These are phyloP conservation scores for Bombus waltoni DNA, from an alignment of 1,140 invertebrate genomes.

Conservation along the genomic window DNA sequence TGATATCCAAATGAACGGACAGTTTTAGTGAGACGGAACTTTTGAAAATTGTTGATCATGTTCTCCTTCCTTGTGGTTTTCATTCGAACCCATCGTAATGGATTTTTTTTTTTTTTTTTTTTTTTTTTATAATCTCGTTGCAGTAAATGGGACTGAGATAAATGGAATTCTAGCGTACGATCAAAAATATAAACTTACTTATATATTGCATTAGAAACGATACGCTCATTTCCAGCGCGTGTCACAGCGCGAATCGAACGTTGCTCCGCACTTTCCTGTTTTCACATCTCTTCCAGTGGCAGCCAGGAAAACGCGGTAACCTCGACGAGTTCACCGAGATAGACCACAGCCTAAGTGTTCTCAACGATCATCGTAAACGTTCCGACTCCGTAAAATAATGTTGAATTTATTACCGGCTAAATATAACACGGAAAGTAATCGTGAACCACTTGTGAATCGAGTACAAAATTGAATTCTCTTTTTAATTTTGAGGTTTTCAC, in stretches of 20 bases:
- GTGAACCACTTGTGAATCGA: neutral
- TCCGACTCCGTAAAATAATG: neutral
- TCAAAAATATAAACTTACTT: slow-evolving; percentile 12
- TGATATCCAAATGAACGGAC: no score
- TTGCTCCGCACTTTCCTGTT: neutral
- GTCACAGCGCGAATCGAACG: neutral
- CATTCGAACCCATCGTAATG: neutral
- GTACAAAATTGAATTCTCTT: slow-evolving; percentile 12
- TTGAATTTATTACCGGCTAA: slow-evolving; percentile 27
- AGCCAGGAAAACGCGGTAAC: neutral
- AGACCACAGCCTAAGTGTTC: neutral
- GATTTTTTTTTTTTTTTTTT: no score
- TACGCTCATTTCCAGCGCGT: slow-evolving; percentile 28
- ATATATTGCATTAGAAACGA: slow-evolving; percentile 32
- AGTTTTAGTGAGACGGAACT: no score
- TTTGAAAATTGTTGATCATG: no score
- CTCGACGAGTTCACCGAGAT: neutral
- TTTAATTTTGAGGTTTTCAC: slow-evolving; percentile 38
- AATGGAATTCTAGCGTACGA: neutral
- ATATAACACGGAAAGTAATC: neutral
- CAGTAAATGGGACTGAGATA: neutral
- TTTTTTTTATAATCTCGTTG: neutral
- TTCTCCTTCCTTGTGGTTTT: no score
- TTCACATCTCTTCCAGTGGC: slow-evolving; percentile 20
- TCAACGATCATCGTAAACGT: slow-evolving; percentile 5